phyloP scores from a whole-genome alignment of 2,113 vertebrate genomes.

The Micronisus gabar region DNA sequence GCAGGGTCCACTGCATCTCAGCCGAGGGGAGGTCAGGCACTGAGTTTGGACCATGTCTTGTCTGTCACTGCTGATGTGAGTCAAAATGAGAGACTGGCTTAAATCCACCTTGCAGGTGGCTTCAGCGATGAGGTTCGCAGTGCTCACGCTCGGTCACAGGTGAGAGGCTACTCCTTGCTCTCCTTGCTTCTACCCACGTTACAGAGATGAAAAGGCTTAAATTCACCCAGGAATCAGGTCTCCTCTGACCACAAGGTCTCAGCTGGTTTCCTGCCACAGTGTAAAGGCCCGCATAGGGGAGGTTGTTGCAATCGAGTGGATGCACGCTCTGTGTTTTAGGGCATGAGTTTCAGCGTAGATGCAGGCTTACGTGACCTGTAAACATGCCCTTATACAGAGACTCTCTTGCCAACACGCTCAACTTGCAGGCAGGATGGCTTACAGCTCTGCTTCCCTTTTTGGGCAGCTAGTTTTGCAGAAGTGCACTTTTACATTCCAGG shows the following conservation, averaged over 20 bases:
- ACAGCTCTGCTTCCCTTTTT: constrained; percentile 54
- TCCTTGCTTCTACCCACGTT: rapidly evolving
- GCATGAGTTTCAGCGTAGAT: neutral
- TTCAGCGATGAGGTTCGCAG: neutral
- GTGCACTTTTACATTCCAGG: constrained; percentile 38
- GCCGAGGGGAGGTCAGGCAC: neutral
- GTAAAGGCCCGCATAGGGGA: rapidly evolving
- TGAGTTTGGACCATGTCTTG: neutral
- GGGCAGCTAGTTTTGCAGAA: constrained; percentile 47
- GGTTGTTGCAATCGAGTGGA: neutral
- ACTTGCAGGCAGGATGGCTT: neutral
- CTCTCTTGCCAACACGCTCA: neutral
- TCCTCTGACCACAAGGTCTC: neutral
- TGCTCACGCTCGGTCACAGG: neutral
- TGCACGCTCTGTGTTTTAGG: neutral
- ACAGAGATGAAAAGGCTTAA: neutral
- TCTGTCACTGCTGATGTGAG: neutral
- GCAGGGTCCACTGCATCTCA: neutral
- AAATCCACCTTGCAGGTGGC: neutral
- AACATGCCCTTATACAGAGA: constrained; percentile 49
- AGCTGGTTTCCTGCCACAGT: neutral
- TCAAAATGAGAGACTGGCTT: neutral
- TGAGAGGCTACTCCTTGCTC: neutral
- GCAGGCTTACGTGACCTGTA: constrained; percentile 27
- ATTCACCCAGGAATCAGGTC: neutral